Evolutionary conservation across 2,113 vertebrate species (phyloP), one percentile per base, ranked within the genome.

Genomic region (Noctilio leporinus): DNA sequence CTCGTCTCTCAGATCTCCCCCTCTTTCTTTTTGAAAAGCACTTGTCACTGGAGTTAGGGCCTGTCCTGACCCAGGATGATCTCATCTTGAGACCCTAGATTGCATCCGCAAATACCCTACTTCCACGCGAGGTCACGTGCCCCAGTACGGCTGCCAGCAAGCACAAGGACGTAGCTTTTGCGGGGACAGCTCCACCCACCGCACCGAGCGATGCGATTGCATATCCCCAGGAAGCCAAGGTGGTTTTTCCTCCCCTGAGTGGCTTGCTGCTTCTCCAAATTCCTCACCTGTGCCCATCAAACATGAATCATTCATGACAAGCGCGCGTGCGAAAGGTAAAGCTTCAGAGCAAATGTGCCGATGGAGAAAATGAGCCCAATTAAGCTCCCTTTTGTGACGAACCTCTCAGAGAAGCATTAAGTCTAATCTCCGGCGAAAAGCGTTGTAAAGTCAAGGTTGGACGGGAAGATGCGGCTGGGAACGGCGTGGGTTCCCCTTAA

Each of bases 371-470:
- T 30, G 73, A 89, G 20, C 20, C 75, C 62, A 38, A 1, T 64
- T 89, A 93, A 64, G 40, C n/a, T 96, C 65, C 19, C 55, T 91
- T 91, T 69, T 49, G 67, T 86, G 89, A 91, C 45, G 65, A 82
- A 47, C n/a, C 47, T 96, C 82, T 97, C 51, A 95, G 91, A 47
- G 73, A 94, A 65, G 33, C 87, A 90, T 91, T 90, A 70, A 47
- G 64, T 89, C 90, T 83, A 47, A 72, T 92, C 83, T 86, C 95
- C 35, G 62, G 81, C n/a, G 73, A 75, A 81, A 92, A 90, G 77
- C 40, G 33, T 51, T 83, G 57, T 81, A 59, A 55, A 93, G 49
- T 73, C 10, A 17, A 57, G 94, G 43, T 28, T 45, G 40, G 35
- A 24, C 43, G 77, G 33, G 47, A 57, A 70, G 92, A 67, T 7